Evolutionary conservation across 2,797 vertebrate genomes (phyloP).

Genomic region (Selene dorsalis): DNA sequence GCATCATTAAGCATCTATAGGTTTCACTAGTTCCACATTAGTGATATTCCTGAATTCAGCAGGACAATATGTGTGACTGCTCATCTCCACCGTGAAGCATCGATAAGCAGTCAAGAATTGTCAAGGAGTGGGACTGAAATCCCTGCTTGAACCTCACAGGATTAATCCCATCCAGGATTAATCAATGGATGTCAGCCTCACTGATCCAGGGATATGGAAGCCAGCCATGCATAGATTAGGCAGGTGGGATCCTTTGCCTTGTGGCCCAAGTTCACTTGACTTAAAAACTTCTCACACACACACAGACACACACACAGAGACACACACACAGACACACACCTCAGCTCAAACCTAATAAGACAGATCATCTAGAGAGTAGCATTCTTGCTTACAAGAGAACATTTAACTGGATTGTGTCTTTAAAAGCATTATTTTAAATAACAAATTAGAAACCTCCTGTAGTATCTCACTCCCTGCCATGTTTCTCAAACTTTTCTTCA

Average conservation of each 20-base stretch:
- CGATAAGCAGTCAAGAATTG: background rate
- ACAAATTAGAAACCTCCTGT: background rate
- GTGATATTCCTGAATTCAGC: constrained; percentile 8
- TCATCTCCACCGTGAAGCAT: background rate
- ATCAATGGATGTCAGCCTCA: constrained; percentile 70
- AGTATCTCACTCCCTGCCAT: background rate
- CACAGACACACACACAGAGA: constrained; percentile 4
- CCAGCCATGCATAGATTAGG: constrained; percentile 69
- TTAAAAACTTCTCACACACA: constrained; percentile 50
- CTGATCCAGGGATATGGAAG: constrained; percentile 64
- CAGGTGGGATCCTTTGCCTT: constrained; percentile 51
- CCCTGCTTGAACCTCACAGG: constrained; percentile 27
- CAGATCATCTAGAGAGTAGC: background rate
- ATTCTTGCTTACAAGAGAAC: constrained; percentile 4
- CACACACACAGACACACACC: background rate
- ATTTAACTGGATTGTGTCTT: constrained; percentile 12
- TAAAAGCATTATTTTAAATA: background rate
- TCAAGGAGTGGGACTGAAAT: constrained; percentile 35
- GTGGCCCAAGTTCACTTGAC: constrained; percentile 35
- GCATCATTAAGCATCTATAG: background rate
- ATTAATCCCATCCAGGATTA: constrained; percentile 69
- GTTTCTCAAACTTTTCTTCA: constrained; percentile 22
- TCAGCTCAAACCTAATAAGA: background rate
- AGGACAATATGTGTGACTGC: background rate
- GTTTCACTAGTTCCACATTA: background rate